These are phyloP conservation scores for Pheosia tremula DNA, from an alignment of 2,888 invertebrate species.

Conservation along the genomic window DNA sequence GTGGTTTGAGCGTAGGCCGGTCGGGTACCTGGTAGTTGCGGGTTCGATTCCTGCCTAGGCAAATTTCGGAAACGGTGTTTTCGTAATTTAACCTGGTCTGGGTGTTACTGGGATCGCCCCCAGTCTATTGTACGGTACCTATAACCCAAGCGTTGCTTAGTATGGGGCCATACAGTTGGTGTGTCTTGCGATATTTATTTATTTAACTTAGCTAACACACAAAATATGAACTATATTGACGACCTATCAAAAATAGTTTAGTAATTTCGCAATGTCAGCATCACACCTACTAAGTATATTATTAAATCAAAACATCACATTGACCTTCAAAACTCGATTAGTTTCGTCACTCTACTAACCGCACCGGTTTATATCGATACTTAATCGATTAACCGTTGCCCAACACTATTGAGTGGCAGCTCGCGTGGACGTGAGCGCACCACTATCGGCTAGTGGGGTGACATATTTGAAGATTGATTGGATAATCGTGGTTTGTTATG, in stretches of 20 bases:
- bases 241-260: constrained; percentile 11
- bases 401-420: constrained; percentile 48
- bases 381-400: constrained; percentile 49
- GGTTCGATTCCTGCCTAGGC: too few relatives aligned
- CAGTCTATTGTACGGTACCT: too few relatives aligned
- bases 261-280: constrained; percentile 25
- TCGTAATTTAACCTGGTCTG: too few relatives aligned
- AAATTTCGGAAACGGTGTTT: too few relatives aligned
- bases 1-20: too few relatives aligned
- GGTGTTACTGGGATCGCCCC: too few relatives aligned
- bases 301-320: constrained; percentile 43
- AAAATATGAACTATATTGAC: too few relatives aligned
- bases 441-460: constrained; percentile 7
- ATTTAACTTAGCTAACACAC: too few relatives aligned
- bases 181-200: too few relatives aligned
- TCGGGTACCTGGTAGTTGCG: too few relatives aligned
- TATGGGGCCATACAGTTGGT: too few relatives aligned
- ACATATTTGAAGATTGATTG: constrained; percentile 6
- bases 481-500: constrained; percentile 6
- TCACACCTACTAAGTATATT: constrained; percentile 26
- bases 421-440: constrained; percentile 25
- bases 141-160: too few relatives aligned
- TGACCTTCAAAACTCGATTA: constrained; percentile 53
- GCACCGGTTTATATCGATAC: constrained; percentile 40
- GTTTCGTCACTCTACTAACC: constrained; percentile 42